phyloP scores from a whole-genome alignment of 2,888 invertebrate species.

The Nebria brevicollis region DNA sequence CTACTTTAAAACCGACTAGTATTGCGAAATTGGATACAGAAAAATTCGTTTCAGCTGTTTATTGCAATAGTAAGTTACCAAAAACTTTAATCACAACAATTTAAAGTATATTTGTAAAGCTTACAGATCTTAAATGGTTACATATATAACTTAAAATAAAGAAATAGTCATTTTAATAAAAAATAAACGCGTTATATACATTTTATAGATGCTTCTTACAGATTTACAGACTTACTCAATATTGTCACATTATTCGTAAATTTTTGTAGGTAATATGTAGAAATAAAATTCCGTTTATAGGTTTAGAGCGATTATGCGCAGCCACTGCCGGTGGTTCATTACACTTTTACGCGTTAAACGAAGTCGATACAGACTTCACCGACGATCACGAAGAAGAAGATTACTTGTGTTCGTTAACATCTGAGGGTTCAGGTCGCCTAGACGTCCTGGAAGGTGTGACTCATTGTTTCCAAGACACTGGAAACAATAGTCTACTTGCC shows the following conservation, averaged over 20 bases:
- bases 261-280: not conserved
- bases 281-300: slow-evolving; percentile 57
- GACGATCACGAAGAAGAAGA: slow-evolving; percentile 80
- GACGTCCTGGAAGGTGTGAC: slow-evolving; percentile 40
- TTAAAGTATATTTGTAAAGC: too few species aligned
- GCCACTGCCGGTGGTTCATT: slow-evolving; percentile 83
- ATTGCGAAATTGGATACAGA: slow-evolving; percentile 75
- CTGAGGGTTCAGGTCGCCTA: not conserved
- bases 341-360: slow-evolving; percentile 82
- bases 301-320: slow-evolving; percentile 85
- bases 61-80: slow-evolving; percentile 77
- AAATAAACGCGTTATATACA: not conserved
- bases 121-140: too few species aligned
- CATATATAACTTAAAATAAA: too few species aligned
- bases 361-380: slow-evolving; percentile 75
- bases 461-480: slow-evolving; percentile 56
- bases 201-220: not conserved
- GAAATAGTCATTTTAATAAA: too few species aligned
- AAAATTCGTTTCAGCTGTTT: slow-evolving; percentile 83
- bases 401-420: slow-evolving; percentile 55
- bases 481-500: not conserved
- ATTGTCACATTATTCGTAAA: not conserved
- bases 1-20: slow-evolving; percentile 75
- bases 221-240: not conserved
- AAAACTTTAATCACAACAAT: too few species aligned